Evolutionary conservation across 1,140 invertebrate genomes (phyloP).

Genomic region (Megathymus violae): DNA sequence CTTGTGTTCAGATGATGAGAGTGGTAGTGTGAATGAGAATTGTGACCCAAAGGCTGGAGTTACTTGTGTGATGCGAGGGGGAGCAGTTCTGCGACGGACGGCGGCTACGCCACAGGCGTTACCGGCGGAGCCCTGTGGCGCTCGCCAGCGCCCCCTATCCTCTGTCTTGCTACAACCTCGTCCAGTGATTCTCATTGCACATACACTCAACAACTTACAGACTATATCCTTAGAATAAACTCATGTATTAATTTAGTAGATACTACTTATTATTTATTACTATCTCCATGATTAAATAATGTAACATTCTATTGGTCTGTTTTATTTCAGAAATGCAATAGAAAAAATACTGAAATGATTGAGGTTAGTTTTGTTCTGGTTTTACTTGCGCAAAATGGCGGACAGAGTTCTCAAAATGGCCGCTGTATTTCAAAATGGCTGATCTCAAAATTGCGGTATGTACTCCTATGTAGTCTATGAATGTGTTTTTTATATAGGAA

Average conservation of each 20-base stretch:
- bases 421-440: background rate
- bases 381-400: slow-evolving; percentile 36
- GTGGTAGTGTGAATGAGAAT: slow-evolving; percentile 71
- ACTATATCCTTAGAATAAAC: slow-evolving; percentile 77
- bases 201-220: slow-evolving; percentile 75
- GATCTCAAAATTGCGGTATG: slow-evolving; percentile 16
- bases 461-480: background rate
- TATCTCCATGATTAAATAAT: slow-evolving; percentile 57
- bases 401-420: slow-evolving; percentile 18
- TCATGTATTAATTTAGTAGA: slow-evolving; percentile 58
- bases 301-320: slow-evolving; percentile 50
- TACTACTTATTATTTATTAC: slow-evolving; percentile 68
- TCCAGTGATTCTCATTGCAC: slow-evolving; percentile 73
- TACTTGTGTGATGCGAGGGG: slow-evolving; percentile 74
- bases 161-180: slow-evolving; percentile 68
- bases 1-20: slow-evolving; percentile 82
- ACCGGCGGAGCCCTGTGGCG: slow-evolving; percentile 74
- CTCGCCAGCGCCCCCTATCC: slow-evolving; percentile 65
- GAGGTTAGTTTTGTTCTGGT: background rate
- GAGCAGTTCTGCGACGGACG: slow-evolving; percentile 68
- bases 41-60: slow-evolving; percentile 73
- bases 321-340: slow-evolving; percentile 48
- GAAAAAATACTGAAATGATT: slow-evolving; percentile 10
- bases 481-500: slow-evolving; percentile 1
- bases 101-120: slow-evolving; percentile 68